Evolutionary conservation across 2,888 invertebrate species (phyloP), one percentile per base, ranked within the genome.

Genomic region (Thalpophila matura): DNA sequence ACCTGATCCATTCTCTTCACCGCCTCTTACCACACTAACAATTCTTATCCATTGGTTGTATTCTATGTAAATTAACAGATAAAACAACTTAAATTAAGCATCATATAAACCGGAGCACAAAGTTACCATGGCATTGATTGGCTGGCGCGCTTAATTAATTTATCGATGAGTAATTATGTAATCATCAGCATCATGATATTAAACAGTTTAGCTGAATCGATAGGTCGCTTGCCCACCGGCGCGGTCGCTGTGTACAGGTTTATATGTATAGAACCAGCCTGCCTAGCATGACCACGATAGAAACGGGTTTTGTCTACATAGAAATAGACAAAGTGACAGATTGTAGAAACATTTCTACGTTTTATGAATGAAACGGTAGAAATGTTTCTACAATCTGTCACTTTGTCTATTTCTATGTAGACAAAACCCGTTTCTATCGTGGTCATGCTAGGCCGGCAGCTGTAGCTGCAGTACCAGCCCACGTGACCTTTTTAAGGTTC

Each of bases 111-210:
- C 38, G 18, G 46, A 51, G 22, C 43, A 46, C 29, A 37, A 54
- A 54, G 33, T 55, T 60, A 51, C 53, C 47, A 71, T 61, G 6
- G 33, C 70, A 29, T 38, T 56, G 46, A 56, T 74, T 74, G 70
- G 42, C 22, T 55, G 18, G 35, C 33, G 35, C 53, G 40, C 38
- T 62, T 49, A 62, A 70, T 73, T 64, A 54, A 63, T 53, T 56
- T 66, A 69, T 59, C 35, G 45, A 18, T 38, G 37, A 58, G 55
- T 76, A 71, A 70, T 74, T 71, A 62, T 59, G 54, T 69, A 65
- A 81, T 72, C 66, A 54, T 57, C 33, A 14, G 33, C 14, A 33
- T 33, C 37, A 47, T 38, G 55, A 51, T 58, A 61, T 45, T 72
- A 43, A 55, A 69, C 55, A 59, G 64, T 58, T 81, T 64, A 61